Base-by-base conservation (phyloP, 2,797 vertebrate genomes). In the Graptemys geographica region DNA sequence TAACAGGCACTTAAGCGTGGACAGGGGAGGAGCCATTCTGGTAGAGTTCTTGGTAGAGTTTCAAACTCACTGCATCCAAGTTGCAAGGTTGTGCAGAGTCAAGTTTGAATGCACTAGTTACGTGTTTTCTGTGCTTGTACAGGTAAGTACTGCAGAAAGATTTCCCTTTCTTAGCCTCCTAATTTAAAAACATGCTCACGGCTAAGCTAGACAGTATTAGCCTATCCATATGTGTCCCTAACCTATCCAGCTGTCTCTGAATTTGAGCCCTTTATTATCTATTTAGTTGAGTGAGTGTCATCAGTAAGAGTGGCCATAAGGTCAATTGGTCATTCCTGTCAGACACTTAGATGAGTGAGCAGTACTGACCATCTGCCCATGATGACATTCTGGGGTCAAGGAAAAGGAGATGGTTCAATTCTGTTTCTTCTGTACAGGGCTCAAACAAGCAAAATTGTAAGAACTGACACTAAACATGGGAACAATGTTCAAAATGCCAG, bases 1-100 rank as follows among this genome's bases (percentile, higher is more conserved):
- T 59, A 59, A 59, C 57, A 59, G 57, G 57, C 27, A 59, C 19
- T 21, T 0, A 0, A 51, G 33, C 52, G 18, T 18, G 37, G 28
- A 28, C 78, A 4, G 18, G 1, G 7, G 18, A 52, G 81, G 52
- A 31, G 57, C 33, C 59, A 6, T 25, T 88, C 59, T 53, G 8
- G 0, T 62, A 51, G 49, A 51, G 49, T 51, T 51, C 49, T 72
- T 53, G 84, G 49, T 7, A 10, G 6, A 44, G 6, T 59, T 76
- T 23, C 10, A 15, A 44, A 25, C 1, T 2, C 33, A 3, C 4
- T 21, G 9, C 23, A 28, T 27, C 47, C 31, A 41, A 55, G 21
- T 27, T 51, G 49, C 21, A 28, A 76, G 81, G 8, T 33, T 19
- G 10, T 12, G 41, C 12, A 8, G 37, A 52, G 28, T 15, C 11